phyloP scores from a whole-genome alignment of 2,888 invertebrate genomes.

The Scaptomyza polygonia region DNA sequence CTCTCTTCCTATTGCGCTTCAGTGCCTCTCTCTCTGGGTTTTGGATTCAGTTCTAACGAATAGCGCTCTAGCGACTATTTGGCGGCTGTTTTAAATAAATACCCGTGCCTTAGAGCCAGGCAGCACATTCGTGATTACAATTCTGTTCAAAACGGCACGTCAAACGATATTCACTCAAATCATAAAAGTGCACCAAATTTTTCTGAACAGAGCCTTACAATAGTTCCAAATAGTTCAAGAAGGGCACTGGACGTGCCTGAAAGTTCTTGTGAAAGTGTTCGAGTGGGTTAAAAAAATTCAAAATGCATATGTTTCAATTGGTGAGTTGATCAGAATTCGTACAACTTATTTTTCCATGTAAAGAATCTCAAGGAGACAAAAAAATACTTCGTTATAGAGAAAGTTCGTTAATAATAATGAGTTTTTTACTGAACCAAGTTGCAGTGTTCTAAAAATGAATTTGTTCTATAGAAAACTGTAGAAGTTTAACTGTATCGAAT shows the following conservation, averaged over 20 bases:
- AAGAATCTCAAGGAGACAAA: no score
- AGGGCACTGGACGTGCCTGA: slow-evolving; percentile 38
- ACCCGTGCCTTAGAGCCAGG: slow-evolving; percentile 42
- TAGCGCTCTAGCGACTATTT: slow-evolving; percentile 26
- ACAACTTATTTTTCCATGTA: no score
- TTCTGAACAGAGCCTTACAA: slow-evolving; percentile 9
- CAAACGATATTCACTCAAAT: slow-evolving; percentile 3
- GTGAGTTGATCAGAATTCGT: no score
- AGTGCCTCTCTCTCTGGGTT: slow-evolving; percentile 56
- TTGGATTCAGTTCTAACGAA: slow-evolving; percentile 53
- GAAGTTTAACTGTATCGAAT: no score
- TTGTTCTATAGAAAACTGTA: no score
- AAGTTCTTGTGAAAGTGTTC: slow-evolving; percentile 34
- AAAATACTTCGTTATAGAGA: no score
- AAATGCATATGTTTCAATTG: slow-evolving; percentile 51
- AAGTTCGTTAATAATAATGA: no score
- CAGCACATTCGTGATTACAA: slow-evolving; percentile 72
- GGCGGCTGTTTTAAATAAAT: slow-evolving; percentile 68
- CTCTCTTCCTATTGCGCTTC: slow-evolving; percentile 70
- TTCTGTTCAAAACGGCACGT: slow-evolving; percentile 44
- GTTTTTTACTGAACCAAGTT: no score
- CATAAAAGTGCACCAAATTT: slow-evolving; percentile 39
- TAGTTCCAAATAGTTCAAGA: background rate
- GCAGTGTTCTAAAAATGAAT: no score
- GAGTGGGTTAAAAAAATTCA: slow-evolving; percentile 24